These are phyloP conservation scores for Acanthosepion pharaonis DNA, from an alignment of 2,888 invertebrate species.

Conservation along the genomic window DNA sequence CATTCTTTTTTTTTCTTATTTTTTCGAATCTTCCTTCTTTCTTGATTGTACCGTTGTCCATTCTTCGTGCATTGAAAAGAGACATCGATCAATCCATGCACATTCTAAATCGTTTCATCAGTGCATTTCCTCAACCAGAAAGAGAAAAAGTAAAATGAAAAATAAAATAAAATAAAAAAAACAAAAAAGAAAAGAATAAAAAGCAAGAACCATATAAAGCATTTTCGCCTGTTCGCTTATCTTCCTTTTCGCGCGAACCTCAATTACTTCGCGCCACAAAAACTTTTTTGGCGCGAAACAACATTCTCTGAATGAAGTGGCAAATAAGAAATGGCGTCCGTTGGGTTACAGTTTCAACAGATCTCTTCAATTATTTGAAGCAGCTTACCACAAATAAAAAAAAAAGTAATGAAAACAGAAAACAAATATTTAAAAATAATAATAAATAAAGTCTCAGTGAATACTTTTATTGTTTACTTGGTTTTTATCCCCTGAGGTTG, in stretches of 20 bases:
- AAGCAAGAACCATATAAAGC: background rate
- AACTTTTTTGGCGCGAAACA: background rate
- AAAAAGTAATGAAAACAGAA: background rate
- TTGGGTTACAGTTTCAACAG: background rate
- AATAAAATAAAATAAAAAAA: background rate
- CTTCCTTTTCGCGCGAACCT: background rate
- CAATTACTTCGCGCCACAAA: background rate
- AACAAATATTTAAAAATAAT: background rate
- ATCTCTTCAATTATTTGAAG: background rate
- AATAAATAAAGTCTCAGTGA: background rate
- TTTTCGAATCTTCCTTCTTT: background rate
- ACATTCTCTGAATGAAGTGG: background rate
- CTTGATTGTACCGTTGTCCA: no score
- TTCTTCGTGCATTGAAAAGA: background rate
- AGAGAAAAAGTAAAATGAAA: background rate
- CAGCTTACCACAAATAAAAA: background rate
- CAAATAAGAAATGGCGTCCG: background rate
- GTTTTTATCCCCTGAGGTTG: background rate
- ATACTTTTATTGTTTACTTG: background rate
- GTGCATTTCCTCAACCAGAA: background rate
- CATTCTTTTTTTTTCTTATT: background rate
- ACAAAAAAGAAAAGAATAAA: background rate
- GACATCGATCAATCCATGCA: background rate
- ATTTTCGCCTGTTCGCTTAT: background rate
- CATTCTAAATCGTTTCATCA: background rate